A percentile compares a stretch with the other conserved stretches of the same genome.
Evolutionary conservation across 2,113 vertebrate genomes (phyloP).

Genomic region (Azemiops feae): DNA sequence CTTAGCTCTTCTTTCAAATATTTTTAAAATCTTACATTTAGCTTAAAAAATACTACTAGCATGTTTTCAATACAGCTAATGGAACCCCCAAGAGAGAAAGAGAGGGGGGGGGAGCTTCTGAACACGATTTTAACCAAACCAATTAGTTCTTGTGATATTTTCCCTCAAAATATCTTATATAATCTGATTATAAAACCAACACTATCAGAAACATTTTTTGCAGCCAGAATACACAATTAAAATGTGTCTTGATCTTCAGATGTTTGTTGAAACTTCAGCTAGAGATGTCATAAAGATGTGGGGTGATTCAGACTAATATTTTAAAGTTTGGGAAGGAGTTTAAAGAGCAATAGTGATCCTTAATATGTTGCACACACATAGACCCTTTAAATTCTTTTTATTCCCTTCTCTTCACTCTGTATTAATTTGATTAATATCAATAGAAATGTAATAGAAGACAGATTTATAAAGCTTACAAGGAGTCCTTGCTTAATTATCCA

Average conservation of each 20-base stretch:
- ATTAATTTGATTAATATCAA: neutral
- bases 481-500: too few species aligned
- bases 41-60: neutral
- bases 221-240: neutral
- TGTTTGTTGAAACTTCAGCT: neutral
- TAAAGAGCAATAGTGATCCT: too few species aligned
- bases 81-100: accelerated
- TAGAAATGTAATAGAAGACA: neutral
- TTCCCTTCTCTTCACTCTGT: neutral
- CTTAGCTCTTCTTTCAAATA: neutral
- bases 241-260: neutral
- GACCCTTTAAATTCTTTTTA: too few species aligned
- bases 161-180: neutral
- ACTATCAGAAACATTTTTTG: neutral
- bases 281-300: neutral
- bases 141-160: neutral
- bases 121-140: accelerated
- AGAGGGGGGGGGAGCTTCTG: neutral
- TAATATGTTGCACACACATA: too few species aligned
- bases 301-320: neutral
- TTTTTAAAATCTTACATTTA: neutral
- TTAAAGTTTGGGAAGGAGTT: neutral
- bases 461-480: neutral
- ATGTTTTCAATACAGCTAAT: neutral
- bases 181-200: constrained; percentile 4